These are phyloP conservation scores for Perca schrenkii DNA, from an alignment of 2,113 vertebrate genomes.

Conservation along the genomic window DNA sequence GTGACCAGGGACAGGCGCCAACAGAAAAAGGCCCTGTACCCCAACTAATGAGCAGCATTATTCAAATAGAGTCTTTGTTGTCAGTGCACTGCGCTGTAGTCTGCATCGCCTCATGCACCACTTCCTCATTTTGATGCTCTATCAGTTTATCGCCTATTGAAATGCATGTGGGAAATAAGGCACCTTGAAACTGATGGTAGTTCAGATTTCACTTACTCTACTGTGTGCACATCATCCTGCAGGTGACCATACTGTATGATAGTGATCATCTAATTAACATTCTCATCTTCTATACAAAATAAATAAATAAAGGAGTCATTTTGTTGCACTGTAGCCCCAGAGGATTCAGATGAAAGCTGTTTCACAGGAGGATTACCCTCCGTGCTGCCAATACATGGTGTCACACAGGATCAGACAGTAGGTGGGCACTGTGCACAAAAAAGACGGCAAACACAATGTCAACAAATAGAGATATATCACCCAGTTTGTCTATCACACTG, in stretches of 20 bases:
- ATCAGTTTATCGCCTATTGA: constrained; percentile 56
- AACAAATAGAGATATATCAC: constrained; percentile 79
- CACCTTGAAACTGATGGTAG: constrained; percentile 44
- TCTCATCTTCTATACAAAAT: constrained; percentile 7
- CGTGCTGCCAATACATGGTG: constrained; percentile 60
- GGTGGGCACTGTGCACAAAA: constrained; percentile 68
- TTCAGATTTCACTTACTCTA: constrained; percentile 20
- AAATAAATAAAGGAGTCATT: constrained; percentile 2
- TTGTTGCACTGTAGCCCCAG: constrained; percentile 29
- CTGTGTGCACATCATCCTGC: background rate
- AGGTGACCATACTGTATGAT: constrained; percentile 1
- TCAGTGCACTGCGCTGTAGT: constrained; percentile 65
- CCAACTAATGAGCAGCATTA: constrained; percentile 84
- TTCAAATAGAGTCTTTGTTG: constrained; percentile 83
- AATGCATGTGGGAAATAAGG: constrained; percentile 53
- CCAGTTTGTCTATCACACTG: constrained; percentile 75
- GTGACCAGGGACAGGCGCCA: constrained; percentile 81
- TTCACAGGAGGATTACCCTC: constrained; percentile 58
- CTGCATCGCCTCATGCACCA: constrained; percentile 52
- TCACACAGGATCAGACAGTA: constrained; percentile 71
- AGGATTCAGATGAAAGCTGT: constrained; percentile 50
- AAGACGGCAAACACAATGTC: constrained; percentile 72
- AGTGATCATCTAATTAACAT: constrained; percentile 24
- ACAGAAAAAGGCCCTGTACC: constrained; percentile 77
- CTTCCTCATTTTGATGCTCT: constrained; percentile 61